Percentiles rank a stretch among this genome's conserved stretches.
phyloP scores from a whole-genome alignment of 2,797 vertebrate species.

The Heterohyrax brucei region DNA sequence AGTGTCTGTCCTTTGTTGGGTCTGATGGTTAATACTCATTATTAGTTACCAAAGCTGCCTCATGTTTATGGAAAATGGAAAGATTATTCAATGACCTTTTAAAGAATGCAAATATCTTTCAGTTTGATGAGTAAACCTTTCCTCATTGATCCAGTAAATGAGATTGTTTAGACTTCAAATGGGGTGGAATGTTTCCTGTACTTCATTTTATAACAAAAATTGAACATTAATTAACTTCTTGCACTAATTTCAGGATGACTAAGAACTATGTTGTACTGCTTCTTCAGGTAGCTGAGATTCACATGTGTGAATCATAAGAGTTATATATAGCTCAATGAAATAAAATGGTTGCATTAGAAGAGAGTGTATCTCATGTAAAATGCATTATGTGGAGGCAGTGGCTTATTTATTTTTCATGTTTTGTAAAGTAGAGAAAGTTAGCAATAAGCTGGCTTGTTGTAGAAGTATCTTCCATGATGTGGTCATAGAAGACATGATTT shows the following conservation, averaged over 20 bases:
- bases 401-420: background rate
- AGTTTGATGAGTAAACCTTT: slow-evolving; percentile 57
- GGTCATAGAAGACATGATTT: background rate
- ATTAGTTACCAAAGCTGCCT: slow-evolving; percentile 34
- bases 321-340: slow-evolving; percentile 42
- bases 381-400: background rate
- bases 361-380: background rate
- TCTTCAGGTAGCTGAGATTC: slow-evolving; percentile 33
- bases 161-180: slow-evolving; percentile 8
- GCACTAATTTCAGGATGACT: slow-evolving; percentile 3
- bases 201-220: slow-evolving; percentile 39
- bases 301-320: background rate
- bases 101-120: background rate
- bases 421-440: slow-evolving; percentile 9
- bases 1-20: background rate
- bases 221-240: background rate
- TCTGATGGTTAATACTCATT: background rate
- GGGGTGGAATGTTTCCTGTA: background rate
- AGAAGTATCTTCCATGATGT: background rate
- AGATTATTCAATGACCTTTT: background rate
- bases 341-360: slow-evolving; percentile 10
- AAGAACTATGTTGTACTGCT: background rate
- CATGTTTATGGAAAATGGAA: background rate
- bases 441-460: background rate
- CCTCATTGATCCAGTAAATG: background rate